phyloP scores from a whole-genome alignment of 35 echinoderm and acorn worm genomes.

The Ophiothrix spiculata region DNA sequence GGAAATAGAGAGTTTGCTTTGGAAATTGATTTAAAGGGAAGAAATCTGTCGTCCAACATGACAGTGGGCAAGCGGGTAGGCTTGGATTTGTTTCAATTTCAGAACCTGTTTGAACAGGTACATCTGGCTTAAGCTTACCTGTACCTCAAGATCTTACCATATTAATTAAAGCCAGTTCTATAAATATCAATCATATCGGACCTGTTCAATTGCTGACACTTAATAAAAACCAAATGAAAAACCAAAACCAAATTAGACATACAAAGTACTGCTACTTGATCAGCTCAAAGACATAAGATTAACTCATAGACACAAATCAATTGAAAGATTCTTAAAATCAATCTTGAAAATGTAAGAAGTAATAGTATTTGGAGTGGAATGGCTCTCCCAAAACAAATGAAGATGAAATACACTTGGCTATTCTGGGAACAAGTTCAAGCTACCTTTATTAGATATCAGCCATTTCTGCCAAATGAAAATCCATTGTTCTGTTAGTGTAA shows the following conservation, averaged over 20 bases:
- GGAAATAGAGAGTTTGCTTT: neutral
- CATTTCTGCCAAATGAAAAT: neutral
- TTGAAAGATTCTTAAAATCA: neutral
- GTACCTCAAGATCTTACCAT: too few species aligned
- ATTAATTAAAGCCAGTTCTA: neutral
- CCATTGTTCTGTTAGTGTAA: neutral
- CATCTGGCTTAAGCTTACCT: too few species aligned
- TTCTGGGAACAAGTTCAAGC: neutral
- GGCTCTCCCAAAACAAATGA: neutral
- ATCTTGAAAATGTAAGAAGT: neutral
- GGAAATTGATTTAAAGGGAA: neutral
- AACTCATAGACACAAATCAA: neutral
- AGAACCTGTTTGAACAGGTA: neutral
- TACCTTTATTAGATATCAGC: constrained; percentile 2
- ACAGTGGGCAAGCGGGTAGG: neutral
- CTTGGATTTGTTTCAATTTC: neutral
- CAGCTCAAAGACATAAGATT: neutral
- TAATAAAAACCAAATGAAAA: constrained; percentile 2
- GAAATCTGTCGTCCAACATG: neutral
- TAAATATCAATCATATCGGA: neutral
- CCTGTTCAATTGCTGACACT: neutral
- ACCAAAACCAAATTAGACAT: neutral
- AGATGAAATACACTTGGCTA: neutral
- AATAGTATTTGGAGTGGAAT: neutral
- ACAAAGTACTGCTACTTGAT: neutral